Evolutionary conservation across 2,888 invertebrate species (phyloP).

Genomic region (Loripinus fragilis): DNA sequence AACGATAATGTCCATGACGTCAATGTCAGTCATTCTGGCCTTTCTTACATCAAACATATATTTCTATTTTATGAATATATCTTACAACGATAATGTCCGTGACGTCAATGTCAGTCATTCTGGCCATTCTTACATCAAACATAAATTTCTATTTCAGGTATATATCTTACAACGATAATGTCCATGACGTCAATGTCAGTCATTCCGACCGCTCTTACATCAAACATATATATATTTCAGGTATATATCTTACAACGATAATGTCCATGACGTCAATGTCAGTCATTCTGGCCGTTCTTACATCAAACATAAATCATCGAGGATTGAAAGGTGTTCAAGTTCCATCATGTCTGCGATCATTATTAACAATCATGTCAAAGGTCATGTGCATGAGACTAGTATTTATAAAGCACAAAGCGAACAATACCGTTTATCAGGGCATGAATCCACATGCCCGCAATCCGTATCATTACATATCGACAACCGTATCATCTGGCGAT

Average conservation of each 20-base stretch:
- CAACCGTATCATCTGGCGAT: slow-evolving; percentile 69
- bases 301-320: slow-evolving; percentile 82
- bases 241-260: slow-evolving; percentile 82
- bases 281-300: slow-evolving; percentile 82
- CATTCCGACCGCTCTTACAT: no score
- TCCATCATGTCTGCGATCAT: slow-evolving; percentile 61
- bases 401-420: slow-evolving; percentile 46
- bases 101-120: no score
- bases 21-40: no score
- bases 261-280: slow-evolving; percentile 83
- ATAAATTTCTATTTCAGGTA: no score
- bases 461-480: slow-evolving; percentile 10
- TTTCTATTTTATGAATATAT: no score
- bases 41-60: no score
- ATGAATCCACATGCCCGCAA: neutral
- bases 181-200: no score
- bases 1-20: no score
- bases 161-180: no score
- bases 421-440: slow-evolving; percentile 15
- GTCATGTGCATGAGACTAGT: slow-evolving; percentile 68
- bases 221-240: slow-evolving; percentile 68
- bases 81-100: no score
- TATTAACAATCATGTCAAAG: slow-evolving; percentile 62
- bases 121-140: no score
- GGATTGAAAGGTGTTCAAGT: slow-evolving; percentile 71